Percentiles rank a stretch among this genome's conserved stretches.
Conservation (phyloP, 2,888 invertebrate species). For the Schizaphis graminum region DNA sequence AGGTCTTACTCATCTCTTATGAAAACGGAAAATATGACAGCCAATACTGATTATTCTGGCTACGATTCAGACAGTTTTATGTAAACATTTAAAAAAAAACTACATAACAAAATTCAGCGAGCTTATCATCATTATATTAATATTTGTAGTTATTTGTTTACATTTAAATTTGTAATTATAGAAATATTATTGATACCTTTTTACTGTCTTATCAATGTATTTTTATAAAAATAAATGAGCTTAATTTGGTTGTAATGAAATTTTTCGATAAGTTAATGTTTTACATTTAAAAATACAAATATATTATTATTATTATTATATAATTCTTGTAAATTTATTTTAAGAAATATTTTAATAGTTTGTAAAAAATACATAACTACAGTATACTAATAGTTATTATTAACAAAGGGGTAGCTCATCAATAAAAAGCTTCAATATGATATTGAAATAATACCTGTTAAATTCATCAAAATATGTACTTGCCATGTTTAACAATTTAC, state of each 20-base stretch:
- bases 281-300: neutral
- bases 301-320: neutral
- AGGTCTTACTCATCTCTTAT: constrained; percentile 87
- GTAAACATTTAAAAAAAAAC: constrained; percentile 74
- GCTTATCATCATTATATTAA: constrained; percentile 17
- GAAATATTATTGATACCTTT: neutral
- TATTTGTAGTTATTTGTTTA: neutral
- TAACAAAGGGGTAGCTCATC: neutral
- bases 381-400: neutral
- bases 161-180: neutral
- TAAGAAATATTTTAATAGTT: neutral
- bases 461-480: too few relatives aligned
- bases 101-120: neutral
- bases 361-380: neutral
- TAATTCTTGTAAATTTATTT: neutral
- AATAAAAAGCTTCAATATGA: neutral
- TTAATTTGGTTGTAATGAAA: neutral
- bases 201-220: neutral
- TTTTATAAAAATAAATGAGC: neutral
- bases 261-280: neutral
- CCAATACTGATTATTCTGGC: constrained; percentile 82
- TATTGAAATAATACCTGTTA: neutral
- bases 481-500: too few relatives aligned
- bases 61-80: constrained; percentile 97
- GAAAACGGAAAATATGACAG: constrained; percentile 86